Base-by-base conservation (phyloP, 2,797 vertebrate species). In the Trematomus bernacchii region DNA sequence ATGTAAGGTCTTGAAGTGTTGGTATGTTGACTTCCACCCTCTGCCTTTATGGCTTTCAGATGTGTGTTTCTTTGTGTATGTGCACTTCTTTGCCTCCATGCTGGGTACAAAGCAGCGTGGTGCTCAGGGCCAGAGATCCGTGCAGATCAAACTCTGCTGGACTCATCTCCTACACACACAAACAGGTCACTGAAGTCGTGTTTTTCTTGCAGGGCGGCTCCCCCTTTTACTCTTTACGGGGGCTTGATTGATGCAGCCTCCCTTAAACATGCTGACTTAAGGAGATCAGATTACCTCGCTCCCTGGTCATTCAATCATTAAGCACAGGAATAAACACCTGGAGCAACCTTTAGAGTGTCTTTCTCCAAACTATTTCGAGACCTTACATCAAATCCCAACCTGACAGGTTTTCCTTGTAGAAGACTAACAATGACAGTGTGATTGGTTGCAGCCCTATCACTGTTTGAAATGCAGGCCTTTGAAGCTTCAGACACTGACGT, bases 371-470 rank as follows among this genome's bases (percentile, higher is more conserved):
- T n/a, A 6, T 74, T 82, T 70, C 65, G 55, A 70, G 84, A 83
- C 81, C 85, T 83, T 80, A 73, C 57, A 68, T 70, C 67, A 19
- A 19, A 71, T 77, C 67, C 73, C 55, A 54, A 60, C 66, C 43
- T 73, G 79, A 83, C 79, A 82, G 59, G 75, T 75, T 37, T 83
- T 75, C 69, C 76, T 77, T 21, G 63, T 64, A 57, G 83, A 80
- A 85, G 71, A 85, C 68, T 55, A 87, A 82, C 87, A 85, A 68
- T 87, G 79, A 80, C 72, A 37, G 85, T 73, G 72, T 90, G 90
- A 92, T 92, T 87, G 82, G 87, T 91, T 91, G 83, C 91, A 92
- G 93, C 69, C 80, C 71, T 6, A 79, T 89, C 88, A 86, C 77
- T 83, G 82, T 87, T 90, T 90, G 66, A 86, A 85, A 84, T 81